Evolutionary conservation across 2,888 invertebrate species (phyloP).

Genomic region (Clostera curtula): DNA sequence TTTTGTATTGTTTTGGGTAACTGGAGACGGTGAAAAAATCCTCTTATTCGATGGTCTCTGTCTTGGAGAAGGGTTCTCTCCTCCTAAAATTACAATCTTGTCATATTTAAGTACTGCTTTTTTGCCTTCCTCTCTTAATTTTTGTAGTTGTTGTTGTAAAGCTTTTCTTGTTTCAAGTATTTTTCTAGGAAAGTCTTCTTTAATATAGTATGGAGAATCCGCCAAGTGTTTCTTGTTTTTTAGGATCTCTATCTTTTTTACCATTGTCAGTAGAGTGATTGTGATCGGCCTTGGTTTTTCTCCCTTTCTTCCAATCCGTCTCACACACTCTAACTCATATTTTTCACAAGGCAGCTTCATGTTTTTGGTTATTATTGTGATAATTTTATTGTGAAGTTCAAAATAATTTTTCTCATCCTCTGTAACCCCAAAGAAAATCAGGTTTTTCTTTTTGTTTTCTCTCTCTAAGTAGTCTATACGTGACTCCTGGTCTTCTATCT

Average conservation of each 20-base stretch:
- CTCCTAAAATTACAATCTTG: neutral
- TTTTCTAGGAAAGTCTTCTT: neutral
- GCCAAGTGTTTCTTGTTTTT: neutral
- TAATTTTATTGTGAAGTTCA: neutral
- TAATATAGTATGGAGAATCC: neutral
- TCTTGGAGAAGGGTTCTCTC: neutral
- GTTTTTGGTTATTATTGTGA: neutral
- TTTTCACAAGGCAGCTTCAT: slow-evolving; percentile 1
- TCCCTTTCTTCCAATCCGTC: slow-evolving; percentile 2
- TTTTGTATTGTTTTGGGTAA: neutral
- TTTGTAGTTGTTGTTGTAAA: neutral
- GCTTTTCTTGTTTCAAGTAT: neutral
- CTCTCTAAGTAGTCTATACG: slow-evolving; percentile 1
- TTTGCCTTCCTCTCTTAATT: neutral
- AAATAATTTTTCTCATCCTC: slow-evolving; percentile 1
- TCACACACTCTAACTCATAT: slow-evolving; percentile 1
- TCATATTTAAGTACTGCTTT: neutral
- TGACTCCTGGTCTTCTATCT: slow-evolving; percentile 1
- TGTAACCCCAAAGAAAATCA: slow-evolving; percentile 2
- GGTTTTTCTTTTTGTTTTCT: slow-evolving; percentile 1
- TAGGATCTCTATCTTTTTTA: neutral
- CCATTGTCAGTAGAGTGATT: neutral
- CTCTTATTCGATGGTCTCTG: neutral
- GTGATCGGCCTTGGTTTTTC: neutral
- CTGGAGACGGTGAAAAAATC: neutral